These are phyloP conservation scores for Okapia johnstoni DNA, from an alignment of 2,113 vertebrate genomes.

Conservation along the genomic window DNA sequence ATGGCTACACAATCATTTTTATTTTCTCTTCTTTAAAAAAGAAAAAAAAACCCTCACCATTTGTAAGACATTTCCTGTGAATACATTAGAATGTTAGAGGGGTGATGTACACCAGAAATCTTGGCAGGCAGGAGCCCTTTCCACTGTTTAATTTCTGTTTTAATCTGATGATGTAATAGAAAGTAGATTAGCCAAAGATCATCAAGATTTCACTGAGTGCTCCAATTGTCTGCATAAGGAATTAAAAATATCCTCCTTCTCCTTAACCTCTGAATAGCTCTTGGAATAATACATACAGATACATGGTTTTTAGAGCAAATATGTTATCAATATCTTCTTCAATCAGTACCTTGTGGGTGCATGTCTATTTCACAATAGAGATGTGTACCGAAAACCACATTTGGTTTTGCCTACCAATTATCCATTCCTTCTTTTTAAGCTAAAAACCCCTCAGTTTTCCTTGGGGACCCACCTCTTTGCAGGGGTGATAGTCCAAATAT, in stretches of 20 bases:
- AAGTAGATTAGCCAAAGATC: not conserved
- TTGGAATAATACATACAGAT: not conserved
- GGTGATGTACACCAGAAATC: not conserved
- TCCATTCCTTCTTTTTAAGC: not conserved
- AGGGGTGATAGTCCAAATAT: not conserved
- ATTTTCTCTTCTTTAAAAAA: not conserved
- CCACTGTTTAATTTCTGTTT: not conserved
- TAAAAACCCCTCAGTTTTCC: not conserved
- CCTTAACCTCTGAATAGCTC: not conserved
- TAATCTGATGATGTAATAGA: not conserved
- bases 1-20: not conserved
- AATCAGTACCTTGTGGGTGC: accelerated
- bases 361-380: not conserved
- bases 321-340: not conserved
- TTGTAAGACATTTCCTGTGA: not conserved
- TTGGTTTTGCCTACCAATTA: not conserved
- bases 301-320: not conserved
- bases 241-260: not conserved
- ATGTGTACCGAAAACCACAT: accelerated
- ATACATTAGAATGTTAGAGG: not conserved
- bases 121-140: not conserved
- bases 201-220: not conserved
- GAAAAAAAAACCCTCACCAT: not conserved
- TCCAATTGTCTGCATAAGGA: not conserved
- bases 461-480: not conserved